Conservation (phyloP, 2,113 vertebrate species). For the Gasterosteus aculeatus region DNA sequence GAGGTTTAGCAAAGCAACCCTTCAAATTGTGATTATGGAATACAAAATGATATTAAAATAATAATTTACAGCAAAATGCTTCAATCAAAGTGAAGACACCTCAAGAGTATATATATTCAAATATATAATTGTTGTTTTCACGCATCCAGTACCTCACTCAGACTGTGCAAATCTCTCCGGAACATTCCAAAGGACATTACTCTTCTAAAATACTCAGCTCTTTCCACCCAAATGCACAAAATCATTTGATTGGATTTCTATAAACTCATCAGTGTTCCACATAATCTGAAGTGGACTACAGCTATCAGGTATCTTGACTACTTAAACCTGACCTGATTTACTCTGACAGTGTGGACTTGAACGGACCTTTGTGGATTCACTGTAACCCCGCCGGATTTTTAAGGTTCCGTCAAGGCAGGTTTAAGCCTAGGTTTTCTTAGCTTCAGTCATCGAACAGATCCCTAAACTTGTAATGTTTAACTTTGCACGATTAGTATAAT, state of each 20-base stretch:
- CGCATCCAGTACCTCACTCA: neutral
- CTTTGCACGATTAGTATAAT: neutral
- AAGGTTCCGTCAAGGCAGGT: too few species aligned
- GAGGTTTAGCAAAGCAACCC: neutral
- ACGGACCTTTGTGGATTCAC: too few species aligned
- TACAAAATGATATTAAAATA: neutral
- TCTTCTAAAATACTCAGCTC: neutral
- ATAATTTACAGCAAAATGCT: neutral
- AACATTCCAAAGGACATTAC: neutral
- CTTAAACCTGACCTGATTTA: too few species aligned
- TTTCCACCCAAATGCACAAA: neutral
- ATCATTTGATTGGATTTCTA: neutral
- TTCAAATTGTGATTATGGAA: neutral
- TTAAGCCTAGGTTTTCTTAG: too few species aligned
- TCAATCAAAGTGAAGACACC: neutral
- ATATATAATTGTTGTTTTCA: constrained; percentile 5
- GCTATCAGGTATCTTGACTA: too few species aligned
- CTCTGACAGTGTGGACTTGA: too few species aligned
- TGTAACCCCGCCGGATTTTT: too few species aligned
- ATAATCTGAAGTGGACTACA: neutral
- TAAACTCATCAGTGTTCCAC: neutral
- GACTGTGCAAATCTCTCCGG: neutral
- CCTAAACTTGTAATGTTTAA: too few species aligned
- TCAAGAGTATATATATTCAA: neutral
- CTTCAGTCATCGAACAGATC: too few species aligned